phyloP scores from a whole-genome alignment of 2,888 invertebrate genomes.

The Chaitophorus viminalis region DNA sequence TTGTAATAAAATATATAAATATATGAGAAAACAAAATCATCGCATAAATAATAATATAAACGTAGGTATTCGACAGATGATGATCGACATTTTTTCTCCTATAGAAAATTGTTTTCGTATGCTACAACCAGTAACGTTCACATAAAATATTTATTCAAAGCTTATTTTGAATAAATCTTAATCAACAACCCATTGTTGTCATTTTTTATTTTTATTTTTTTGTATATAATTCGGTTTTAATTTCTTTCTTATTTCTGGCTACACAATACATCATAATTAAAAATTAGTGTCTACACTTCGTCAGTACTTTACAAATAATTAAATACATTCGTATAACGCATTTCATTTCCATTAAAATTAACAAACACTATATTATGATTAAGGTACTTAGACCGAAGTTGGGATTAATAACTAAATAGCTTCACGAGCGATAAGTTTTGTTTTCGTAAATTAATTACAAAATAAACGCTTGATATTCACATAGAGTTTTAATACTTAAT shows the following conservation, averaged over 20 bases:
- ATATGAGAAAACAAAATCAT: no score
- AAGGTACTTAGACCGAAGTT: conserved; percentile 42
- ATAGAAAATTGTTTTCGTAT: no score
- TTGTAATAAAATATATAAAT: no score
- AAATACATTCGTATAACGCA: conserved; percentile 38
- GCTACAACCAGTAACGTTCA: no score
- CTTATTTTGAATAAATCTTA: background rate
- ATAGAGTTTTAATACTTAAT: conserved; percentile 21
- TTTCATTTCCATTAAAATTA: conserved; percentile 53
- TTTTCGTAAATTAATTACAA: conserved; percentile 24
- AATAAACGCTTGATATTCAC: conserved; percentile 35
- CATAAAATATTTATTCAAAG: no score
- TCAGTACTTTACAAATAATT: conserved; percentile 47
- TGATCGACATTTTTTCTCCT: no score
- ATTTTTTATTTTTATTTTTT: background rate
- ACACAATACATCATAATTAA: conserved; percentile 4
- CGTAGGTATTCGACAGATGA: no score
- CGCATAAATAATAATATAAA: no score
- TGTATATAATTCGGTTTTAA: background rate
- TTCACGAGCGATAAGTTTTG: conserved; percentile 50
- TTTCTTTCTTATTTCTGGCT: background rate
- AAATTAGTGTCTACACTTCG: conserved; percentile 22
- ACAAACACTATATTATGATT: conserved; percentile 44
- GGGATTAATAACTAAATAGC: conserved; percentile 47
- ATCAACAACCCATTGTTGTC: background rate